Evolutionary conservation across 2,113 vertebrate genomes (phyloP).

Genomic region (Leptobrachium ailaonicum): DNA sequence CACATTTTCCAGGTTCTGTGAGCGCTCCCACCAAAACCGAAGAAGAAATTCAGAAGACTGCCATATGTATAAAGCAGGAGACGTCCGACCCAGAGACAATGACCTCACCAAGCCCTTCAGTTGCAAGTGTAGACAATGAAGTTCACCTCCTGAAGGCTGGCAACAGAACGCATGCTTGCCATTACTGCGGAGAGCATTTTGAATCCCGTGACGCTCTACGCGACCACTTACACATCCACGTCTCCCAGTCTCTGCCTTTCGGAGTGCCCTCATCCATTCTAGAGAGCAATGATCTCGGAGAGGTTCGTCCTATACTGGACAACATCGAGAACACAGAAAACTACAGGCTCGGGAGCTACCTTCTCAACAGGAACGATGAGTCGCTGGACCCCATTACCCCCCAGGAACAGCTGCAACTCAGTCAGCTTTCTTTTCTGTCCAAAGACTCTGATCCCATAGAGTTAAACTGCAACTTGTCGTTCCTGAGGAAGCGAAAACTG

Average conservation of each 20-base stretch:
- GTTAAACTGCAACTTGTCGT: constrained; percentile 78
- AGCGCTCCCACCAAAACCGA: constrained; percentile 62
- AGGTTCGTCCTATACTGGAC: constrained; percentile 70
- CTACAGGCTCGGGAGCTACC: constrained; percentile 62
- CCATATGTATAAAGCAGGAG: constrained; percentile 83
- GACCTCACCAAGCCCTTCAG: constrained; percentile 62
- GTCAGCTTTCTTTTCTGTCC: constrained; percentile 79
- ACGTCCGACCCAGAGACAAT: constrained; percentile 72
- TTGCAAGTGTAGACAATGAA: constrained; percentile 61
- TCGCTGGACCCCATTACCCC: constrained; percentile 64
- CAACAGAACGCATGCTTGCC: constrained; percentile 76
- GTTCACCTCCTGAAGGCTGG: constrained; percentile 69
- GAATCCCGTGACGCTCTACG: constrained; percentile 77
- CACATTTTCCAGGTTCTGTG: constrained; percentile 60
- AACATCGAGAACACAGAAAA: constrained; percentile 58
- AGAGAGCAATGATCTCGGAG: constrained; percentile 76
- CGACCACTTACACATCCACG: constrained; percentile 87
- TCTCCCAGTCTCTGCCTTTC: constrained; percentile 74
- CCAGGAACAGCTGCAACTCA: constrained; percentile 78
- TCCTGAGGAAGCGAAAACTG: constrained; percentile 88
- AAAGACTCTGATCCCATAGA: constrained; percentile 79
- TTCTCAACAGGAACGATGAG: constrained; percentile 63
- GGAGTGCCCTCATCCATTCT: constrained; percentile 74
- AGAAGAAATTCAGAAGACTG: constrained; percentile 74
- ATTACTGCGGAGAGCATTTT: constrained; percentile 90